phyloP scores from a whole-genome alignment of 2,888 invertebrate genomes.

The Lobophora halterata region DNA sequence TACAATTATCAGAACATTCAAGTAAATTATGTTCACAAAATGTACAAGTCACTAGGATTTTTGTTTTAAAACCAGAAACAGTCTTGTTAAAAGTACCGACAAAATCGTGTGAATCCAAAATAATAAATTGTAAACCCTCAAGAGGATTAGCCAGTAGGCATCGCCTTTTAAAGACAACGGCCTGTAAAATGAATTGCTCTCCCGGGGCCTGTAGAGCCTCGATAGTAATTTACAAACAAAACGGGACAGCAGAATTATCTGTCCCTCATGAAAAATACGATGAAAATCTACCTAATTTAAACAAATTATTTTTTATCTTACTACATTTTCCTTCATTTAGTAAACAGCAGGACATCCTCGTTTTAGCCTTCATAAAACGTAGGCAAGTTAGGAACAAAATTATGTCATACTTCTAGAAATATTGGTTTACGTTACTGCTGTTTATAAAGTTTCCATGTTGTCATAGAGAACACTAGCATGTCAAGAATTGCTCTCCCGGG shows the following conservation, averaged over 20 bases:
- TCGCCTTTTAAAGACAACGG: conserved; percentile 60
- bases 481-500: conserved; percentile 59
- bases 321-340: too few relatives aligned
- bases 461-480: too few relatives aligned
- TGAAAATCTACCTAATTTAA: conserved; percentile 1
- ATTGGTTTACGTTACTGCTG: too few relatives aligned
- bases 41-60: neutral
- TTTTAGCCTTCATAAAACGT: too few relatives aligned
- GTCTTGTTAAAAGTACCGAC: too few relatives aligned
- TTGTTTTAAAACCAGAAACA: too few relatives aligned
- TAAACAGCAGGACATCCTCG: too few relatives aligned
- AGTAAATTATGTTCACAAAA: too few relatives aligned
- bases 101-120: conserved; percentile 21
- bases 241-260: conserved; percentile 28
- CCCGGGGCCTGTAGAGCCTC: conserved; percentile 49
- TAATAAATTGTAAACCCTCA: conserved; percentile 52
- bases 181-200: conserved; percentile 61
- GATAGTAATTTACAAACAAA: conserved; percentile 53
- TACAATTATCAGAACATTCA: too few relatives aligned
- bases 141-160: conserved; percentile 51
- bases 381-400: too few relatives aligned
- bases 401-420: too few relatives aligned
- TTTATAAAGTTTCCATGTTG: too few relatives aligned
- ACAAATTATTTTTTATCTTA: neutral
- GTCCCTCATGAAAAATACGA: conserved; percentile 15